These are phyloP conservation scores for Zeugodacus cucurbitae DNA, from an alignment of 1,140 invertebrate genomes.

Conservation along the genomic window DNA sequence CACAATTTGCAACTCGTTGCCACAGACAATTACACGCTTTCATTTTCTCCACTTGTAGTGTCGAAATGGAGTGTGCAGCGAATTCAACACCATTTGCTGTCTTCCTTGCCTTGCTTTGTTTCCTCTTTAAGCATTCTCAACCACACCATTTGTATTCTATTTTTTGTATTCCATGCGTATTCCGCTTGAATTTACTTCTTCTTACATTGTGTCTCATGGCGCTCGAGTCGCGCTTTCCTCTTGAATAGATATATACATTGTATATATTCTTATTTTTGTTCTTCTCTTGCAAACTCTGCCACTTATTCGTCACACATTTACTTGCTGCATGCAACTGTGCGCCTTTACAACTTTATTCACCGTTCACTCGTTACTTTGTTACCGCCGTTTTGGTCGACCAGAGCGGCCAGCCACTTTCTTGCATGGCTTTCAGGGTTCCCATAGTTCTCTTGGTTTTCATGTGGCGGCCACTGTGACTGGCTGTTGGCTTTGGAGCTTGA, in stretches of 20 bases:
- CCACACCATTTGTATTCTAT: not conserved
- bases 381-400: not conserved
- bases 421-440: not conserved
- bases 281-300: too few species aligned
- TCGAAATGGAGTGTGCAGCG: not conserved
- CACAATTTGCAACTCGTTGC: not conserved
- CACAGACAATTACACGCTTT: conserved; percentile 13
- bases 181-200: not conserved
- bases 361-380: not conserved
- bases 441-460: too few species aligned
- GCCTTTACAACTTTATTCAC: not conserved
- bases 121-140: not conserved
- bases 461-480: too few species aligned
- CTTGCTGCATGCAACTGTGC: not conserved
- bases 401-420: not conserved
- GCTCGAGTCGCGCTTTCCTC: too few species aligned
- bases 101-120: not conserved
- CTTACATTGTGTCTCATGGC: too few species aligned
- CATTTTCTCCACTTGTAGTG: not conserved
- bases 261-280: too few species aligned
- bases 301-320: too few species aligned
- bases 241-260: too few species aligned
- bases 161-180: not conserved
- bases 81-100: not conserved
- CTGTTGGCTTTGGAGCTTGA: not conserved